These are phyloP conservation scores for Diaphora mendica DNA, from an alignment of 2,888 invertebrate genomes.

Conservation along the genomic window DNA sequence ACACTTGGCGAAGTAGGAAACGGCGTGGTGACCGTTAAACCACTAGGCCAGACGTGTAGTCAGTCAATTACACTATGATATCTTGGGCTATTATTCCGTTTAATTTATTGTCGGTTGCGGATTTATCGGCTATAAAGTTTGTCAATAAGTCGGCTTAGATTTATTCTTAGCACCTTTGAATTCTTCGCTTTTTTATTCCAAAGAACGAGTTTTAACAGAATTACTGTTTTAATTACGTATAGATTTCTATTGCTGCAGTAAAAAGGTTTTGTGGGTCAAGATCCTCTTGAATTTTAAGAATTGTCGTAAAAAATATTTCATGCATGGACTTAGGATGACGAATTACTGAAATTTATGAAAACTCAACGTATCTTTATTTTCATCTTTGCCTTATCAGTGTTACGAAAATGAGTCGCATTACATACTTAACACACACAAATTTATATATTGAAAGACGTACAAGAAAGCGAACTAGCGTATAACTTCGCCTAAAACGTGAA, in stretches of 20 bases:
- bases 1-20: too few relatives aligned
- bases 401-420: neutral
- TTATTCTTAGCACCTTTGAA: neutral
- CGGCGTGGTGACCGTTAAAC: too few relatives aligned
- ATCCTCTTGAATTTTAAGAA: neutral
- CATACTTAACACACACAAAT: neutral
- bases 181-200: neutral
- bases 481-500: neutral
- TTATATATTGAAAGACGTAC: neutral
- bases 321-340: neutral
- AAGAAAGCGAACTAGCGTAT: neutral
- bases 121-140: conserved; percentile 1
- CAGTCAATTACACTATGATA: conserved; percentile 43
- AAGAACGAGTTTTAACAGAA: neutral
- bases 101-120: conserved; percentile 27
- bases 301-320: neutral
- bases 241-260: neutral
- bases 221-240: too few relatives aligned
- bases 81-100: conserved; percentile 33
- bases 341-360: neutral
- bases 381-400: neutral
- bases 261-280: neutral
- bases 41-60: too few relatives aligned
- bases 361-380: neutral
- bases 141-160: neutral